Conservation (phyloP, 2,113 vertebrate species). For the Canis aureus region DNA sequence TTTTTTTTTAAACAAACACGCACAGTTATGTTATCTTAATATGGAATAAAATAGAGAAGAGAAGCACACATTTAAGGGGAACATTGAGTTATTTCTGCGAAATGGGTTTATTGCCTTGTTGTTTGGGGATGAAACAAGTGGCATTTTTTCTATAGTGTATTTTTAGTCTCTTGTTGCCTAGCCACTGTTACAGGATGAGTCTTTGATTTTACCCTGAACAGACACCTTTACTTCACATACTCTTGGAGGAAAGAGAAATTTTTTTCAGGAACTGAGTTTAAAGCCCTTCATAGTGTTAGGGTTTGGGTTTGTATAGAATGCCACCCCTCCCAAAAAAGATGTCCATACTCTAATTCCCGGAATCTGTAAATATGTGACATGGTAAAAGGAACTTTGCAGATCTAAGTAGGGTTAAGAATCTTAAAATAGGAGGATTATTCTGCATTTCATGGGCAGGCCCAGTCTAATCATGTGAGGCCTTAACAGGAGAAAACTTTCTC, state of each 20-base stretch:
- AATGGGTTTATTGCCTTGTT: not conserved
- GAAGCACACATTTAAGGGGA: not conserved
- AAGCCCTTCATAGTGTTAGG: not conserved
- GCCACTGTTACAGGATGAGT: slow-evolving; percentile 7
- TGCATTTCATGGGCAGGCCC: not conserved
- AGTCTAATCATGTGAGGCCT: not conserved
- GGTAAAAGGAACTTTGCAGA: slow-evolving; percentile 19
- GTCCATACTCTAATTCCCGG: not conserved
- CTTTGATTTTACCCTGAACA: slow-evolving; percentile 26
- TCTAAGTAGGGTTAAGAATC: slow-evolving; percentile 26
- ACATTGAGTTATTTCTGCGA: not conserved
- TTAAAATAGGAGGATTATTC: slow-evolving; percentile 54
- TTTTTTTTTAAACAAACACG: not conserved
- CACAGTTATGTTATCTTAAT: not conserved
- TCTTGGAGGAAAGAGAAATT: not conserved
- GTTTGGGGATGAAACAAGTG: slow-evolving; percentile 5
- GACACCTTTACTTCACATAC: not conserved
- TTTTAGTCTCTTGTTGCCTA: slow-evolving; percentile 37
- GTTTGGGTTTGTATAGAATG: slow-evolving; percentile 29
- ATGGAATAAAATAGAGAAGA: not conserved
- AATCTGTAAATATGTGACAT: slow-evolving; percentile 5
- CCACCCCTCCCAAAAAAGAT: not conserved
- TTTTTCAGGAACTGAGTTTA: slow-evolving; percentile 52
- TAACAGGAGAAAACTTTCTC: slow-evolving; percentile 50
- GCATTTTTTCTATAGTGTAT: not conserved